These are phyloP conservation scores for Chloroclysta siterata DNA, from an alignment of 2,888 invertebrate genomes.

Conservation along the genomic window DNA sequence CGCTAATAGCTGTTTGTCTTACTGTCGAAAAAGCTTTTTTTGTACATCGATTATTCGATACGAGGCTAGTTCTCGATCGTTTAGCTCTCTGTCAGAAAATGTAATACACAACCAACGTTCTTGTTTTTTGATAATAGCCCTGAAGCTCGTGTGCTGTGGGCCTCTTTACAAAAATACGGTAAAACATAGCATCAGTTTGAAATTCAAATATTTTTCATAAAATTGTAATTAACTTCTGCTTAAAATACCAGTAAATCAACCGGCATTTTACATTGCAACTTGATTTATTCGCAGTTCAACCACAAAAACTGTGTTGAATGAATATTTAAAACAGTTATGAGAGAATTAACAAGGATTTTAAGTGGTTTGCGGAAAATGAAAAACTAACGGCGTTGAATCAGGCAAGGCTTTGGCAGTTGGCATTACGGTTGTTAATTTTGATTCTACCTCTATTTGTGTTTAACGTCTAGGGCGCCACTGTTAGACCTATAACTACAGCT, in stretches of 20 bases:
- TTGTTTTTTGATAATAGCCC: too few species aligned
- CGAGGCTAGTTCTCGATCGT: too few species aligned
- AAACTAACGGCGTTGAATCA: slow-evolving; percentile 40
- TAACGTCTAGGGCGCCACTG: slow-evolving; percentile 23
- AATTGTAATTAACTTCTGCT: slow-evolving; percentile 34
- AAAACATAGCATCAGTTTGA: slow-evolving; percentile 4
- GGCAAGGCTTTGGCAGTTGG: slow-evolving; percentile 32
- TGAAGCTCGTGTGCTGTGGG: too few species aligned
- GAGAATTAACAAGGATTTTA: slow-evolving; percentile 42
- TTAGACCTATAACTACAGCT: too few species aligned
- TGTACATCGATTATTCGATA: too few species aligned
- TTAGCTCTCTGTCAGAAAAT: too few species aligned
- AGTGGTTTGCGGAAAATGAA: slow-evolving; percentile 42
- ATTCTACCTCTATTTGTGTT: not conserved
- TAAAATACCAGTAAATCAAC: slow-evolving; percentile 37
- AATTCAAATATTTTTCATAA: slow-evolving; percentile 20
- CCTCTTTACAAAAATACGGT: not conserved
- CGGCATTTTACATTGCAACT: slow-evolving; percentile 28
- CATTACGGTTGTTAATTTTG: slow-evolving; percentile 10
- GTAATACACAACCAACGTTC: too few species aligned
- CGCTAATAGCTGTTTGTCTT: too few species aligned
- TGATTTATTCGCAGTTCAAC: slow-evolving; percentile 39
- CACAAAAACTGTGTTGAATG: slow-evolving; percentile 42
- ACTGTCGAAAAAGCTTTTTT: too few species aligned
- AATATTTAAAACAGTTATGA: slow-evolving; percentile 44